These are phyloP conservation scores for Threskiornis aethiopicus DNA, from an alignment of 2,797 vertebrate species.

Conservation along the genomic window DNA sequence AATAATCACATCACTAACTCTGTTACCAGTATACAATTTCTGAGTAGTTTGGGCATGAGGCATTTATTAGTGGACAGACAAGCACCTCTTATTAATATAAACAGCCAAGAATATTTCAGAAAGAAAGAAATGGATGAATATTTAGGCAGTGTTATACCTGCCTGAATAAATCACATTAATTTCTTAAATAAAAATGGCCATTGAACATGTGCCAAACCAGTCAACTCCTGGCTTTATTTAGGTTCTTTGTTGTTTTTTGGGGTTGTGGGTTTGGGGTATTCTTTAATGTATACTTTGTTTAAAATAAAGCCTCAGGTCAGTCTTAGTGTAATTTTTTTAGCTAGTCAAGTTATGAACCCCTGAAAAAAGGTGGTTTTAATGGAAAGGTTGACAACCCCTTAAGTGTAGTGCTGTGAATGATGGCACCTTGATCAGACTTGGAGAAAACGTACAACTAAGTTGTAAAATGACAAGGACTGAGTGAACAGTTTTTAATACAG, in stretches of 20 bases:
- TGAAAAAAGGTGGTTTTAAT: not conserved
- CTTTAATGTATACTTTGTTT: not conserved
- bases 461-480: conserved; percentile 79
- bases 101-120: not conserved
- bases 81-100: not conserved
- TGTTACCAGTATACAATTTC: not conserved
- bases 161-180: not conserved
- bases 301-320: not conserved
- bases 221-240: not conserved
- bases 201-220: not conserved
- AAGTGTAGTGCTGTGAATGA: conserved; percentile 30
- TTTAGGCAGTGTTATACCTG: not conserved
- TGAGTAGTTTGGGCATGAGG: not conserved
- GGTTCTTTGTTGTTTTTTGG: not conserved
- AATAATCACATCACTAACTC: not conserved
- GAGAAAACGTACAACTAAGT: not conserved
- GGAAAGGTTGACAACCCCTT: not conserved
- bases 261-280: not conserved
- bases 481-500: conserved; percentile 78
- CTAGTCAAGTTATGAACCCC: not conserved
- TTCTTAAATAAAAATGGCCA: not conserved
- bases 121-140: not conserved
- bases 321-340: not conserved
- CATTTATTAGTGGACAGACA: not conserved
- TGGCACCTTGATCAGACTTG: conserved; percentile 48